phyloP scores from a whole-genome alignment of 1,140 invertebrate species.

The Saxidomus purpurata region DNA sequence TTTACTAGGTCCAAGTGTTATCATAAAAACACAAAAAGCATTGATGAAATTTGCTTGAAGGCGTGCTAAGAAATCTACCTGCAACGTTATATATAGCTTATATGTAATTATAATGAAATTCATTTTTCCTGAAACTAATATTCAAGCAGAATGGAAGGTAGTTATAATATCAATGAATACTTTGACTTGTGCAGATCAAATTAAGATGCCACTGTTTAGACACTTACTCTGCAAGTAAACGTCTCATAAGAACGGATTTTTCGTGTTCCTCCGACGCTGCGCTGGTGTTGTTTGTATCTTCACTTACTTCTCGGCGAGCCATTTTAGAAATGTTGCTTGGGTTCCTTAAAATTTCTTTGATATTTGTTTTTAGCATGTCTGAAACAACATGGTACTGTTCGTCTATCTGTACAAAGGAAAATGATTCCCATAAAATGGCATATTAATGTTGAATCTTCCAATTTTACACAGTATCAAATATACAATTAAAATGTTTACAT shows the following conservation, averaged over 20 bases:
- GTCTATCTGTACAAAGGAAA: conserved; percentile 8
- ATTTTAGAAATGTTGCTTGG: neutral
- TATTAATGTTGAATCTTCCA: neutral
- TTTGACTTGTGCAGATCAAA: too few species aligned
- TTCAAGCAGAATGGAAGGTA: too few species aligned
- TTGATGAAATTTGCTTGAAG: too few species aligned
- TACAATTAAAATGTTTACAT: neutral
- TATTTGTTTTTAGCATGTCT: neutral
- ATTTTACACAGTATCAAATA: neutral
- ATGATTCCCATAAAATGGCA: neutral
- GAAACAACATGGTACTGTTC: neutral
- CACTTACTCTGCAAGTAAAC: neutral
- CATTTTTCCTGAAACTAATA: too few species aligned
- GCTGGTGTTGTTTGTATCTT: neutral
- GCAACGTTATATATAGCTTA: too few species aligned
- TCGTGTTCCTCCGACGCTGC: neutral
- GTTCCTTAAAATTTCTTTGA: neutral
- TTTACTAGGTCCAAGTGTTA: neutral
- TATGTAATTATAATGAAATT: too few species aligned
- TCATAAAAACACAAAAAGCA: too few species aligned
- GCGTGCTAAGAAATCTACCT: too few species aligned
- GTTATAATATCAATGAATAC: too few species aligned
- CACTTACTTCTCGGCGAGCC: neutral
- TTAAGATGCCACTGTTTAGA: too few species aligned
- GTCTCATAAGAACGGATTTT: neutral